phyloP scores from a whole-genome alignment of 2,113 vertebrate genomes.

The Vulpes vulpes region DNA sequence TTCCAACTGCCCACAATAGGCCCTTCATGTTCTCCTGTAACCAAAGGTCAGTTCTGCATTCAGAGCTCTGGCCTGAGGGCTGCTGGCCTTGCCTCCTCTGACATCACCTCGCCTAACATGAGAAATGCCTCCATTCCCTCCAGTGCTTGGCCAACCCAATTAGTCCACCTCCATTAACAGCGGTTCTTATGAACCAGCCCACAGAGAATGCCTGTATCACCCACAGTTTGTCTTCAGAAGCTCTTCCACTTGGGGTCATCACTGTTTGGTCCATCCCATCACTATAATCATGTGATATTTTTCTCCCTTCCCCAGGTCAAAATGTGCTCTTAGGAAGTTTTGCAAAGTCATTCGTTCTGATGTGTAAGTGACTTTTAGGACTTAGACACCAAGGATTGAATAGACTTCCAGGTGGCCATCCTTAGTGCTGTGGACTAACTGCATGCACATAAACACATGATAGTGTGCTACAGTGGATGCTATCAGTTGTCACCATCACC shows the following conservation, averaged over 20 bases:
- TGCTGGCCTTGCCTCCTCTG: neutral
- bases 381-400: neutral
- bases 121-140: neutral
- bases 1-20: neutral
- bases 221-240: neutral
- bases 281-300: neutral
- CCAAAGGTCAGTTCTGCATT: neutral
- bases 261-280: neutral
- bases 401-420: neutral
- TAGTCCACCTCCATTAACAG: neutral
- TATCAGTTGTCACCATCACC: neutral
- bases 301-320: neutral
- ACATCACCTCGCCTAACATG: neutral
- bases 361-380: neutral
- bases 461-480: no score
- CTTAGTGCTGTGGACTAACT: neutral
- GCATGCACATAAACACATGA: neutral
- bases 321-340: neutral
- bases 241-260: neutral
- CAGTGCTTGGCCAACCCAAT: neutral
- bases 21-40: neutral
- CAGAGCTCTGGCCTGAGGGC: neutral
- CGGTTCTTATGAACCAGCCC: neutral
- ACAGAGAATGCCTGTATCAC: neutral
- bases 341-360: neutral